These are phyloP conservation scores for Pseudopipra pipra DNA, from an alignment of 2,113 vertebrate species.

Conservation along the genomic window DNA sequence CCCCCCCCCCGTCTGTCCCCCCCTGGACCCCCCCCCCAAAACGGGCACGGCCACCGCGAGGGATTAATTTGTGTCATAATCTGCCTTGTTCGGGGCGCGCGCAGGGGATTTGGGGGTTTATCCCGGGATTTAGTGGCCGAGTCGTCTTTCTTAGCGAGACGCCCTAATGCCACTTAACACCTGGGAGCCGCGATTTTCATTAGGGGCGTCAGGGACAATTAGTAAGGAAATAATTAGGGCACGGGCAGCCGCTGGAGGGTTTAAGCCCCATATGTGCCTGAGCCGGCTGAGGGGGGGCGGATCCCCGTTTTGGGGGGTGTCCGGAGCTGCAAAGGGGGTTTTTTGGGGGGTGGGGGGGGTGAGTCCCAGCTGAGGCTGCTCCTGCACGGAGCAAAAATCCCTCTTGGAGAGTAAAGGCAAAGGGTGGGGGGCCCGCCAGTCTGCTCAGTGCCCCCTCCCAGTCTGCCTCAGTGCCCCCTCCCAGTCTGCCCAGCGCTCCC, in stretches of 20 bases:
- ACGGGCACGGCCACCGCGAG: too few relatives aligned
- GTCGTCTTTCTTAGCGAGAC: conserved; percentile 55
- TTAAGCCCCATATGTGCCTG: neutral
- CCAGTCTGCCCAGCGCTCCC: too few relatives aligned
- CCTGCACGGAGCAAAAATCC: too few relatives aligned
- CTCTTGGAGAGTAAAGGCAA: neutral
- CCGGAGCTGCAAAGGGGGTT: too few relatives aligned
- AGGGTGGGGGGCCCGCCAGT: neutral
- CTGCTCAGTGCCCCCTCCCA: too few relatives aligned
- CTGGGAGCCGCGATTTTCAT: conserved; percentile 75
- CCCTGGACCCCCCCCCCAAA: too few relatives aligned
- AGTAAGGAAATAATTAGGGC: conserved; percentile 65
- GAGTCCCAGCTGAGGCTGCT: neutral
- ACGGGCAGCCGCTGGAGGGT: neutral
- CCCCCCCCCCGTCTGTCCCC: too few relatives aligned
- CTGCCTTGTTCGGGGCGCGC: conserved; percentile 56
- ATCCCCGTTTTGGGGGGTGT: neutral
- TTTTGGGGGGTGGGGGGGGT: too few relatives aligned
- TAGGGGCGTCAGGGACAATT: conserved; percentile 78
- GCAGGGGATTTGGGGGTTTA: conserved; percentile 70
- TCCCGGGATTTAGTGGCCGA: conserved; percentile 66
- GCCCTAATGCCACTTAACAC: conserved; percentile 37
- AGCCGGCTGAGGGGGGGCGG: fast-evolving
- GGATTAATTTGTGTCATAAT: conserved; percentile 84
- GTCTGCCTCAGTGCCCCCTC: too few relatives aligned